Conservation (phyloP, 2,113 vertebrate genomes). For the Corydoras sp. region DNA sequence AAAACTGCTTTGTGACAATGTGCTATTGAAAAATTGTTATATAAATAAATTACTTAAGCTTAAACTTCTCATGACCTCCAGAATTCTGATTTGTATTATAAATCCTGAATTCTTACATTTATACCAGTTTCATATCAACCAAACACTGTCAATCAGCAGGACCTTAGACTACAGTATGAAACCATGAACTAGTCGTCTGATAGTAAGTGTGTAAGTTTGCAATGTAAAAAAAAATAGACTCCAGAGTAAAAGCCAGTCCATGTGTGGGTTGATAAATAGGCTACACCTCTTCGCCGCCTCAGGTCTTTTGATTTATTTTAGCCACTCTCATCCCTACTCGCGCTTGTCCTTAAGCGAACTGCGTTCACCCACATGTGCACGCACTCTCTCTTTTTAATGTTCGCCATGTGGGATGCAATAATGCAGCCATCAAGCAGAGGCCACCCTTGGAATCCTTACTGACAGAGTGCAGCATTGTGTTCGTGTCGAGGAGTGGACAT, state of each 20-base stretch:
- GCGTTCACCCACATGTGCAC: not conserved
- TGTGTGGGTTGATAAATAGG: slow-evolving; percentile 22
- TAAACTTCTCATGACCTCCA: too few relatives aligned
- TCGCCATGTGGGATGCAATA: slow-evolving; percentile 24
- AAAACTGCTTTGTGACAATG: too few relatives aligned
- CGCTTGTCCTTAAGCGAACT: slow-evolving; percentile 32
- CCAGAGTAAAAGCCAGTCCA: not conserved
- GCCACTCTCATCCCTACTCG: slow-evolving; percentile 15
- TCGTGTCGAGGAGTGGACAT: not conserved
- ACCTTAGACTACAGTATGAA: too few relatives aligned
- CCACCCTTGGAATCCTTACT: slow-evolving; percentile 15
- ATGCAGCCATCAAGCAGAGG: slow-evolving; percentile 17
- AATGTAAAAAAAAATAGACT: not conserved
- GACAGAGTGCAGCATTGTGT: slow-evolving; percentile 24
- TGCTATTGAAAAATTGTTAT: too few relatives aligned
- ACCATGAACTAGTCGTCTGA: too few relatives aligned
- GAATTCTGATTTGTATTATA: too few relatives aligned
- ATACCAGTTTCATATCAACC: too few relatives aligned
- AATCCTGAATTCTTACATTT: too few relatives aligned
- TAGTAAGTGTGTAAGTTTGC: too few relatives aligned
- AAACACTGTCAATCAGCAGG: too few relatives aligned
- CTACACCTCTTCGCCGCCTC: slow-evolving; percentile 5
- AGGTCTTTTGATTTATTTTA: slow-evolving; percentile 19
- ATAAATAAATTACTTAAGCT: too few relatives aligned
- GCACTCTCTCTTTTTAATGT: not conserved